A percentile compares a stretch with the other conserved stretches of the same genome.
phyloP scores from a whole-genome alignment of 2,113 vertebrate genomes.

The Pelodiscus sinensis region DNA sequence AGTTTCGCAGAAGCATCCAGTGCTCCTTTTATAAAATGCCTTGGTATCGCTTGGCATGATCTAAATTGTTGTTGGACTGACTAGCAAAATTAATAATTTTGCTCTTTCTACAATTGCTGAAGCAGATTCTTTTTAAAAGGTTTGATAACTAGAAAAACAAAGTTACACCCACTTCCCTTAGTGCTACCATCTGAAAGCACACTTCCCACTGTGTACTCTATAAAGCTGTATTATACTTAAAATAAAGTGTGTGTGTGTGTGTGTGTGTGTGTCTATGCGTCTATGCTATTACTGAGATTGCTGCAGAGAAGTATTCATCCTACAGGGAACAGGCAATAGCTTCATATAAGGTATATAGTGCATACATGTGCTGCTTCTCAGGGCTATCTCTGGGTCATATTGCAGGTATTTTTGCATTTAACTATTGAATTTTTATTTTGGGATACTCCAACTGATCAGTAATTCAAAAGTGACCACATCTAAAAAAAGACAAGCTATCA shows the following conservation, averaged over 20 bases:
- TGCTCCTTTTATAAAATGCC: not conserved
- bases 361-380: rapidly evolving
- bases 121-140: constrained; percentile 58
- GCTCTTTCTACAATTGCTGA: constrained; percentile 35
- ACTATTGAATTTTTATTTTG: not conserved
- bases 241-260: not conserved
- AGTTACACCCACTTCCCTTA: not conserved
- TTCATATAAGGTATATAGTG: rapidly evolving
- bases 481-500: rapidly evolving
- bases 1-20: not conserved
- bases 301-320: rapidly evolving
- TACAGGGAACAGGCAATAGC: not conserved
- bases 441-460: not conserved
- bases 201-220: not conserved
- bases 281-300: rapidly evolving
- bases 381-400: rapidly evolving
- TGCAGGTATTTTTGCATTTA: not conserved
- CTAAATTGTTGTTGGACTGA: constrained; percentile 52
- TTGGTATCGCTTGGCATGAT: constrained; percentile 40
- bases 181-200: constrained; percentile 34
- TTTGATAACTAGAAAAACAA: constrained; percentile 21
- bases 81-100: constrained; percentile 37
- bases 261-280: no score
- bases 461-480: not conserved
- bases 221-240: not conserved